phyloP scores from a whole-genome alignment of 1,140 invertebrate genomes.

The Euwallacea fornicatus region DNA sequence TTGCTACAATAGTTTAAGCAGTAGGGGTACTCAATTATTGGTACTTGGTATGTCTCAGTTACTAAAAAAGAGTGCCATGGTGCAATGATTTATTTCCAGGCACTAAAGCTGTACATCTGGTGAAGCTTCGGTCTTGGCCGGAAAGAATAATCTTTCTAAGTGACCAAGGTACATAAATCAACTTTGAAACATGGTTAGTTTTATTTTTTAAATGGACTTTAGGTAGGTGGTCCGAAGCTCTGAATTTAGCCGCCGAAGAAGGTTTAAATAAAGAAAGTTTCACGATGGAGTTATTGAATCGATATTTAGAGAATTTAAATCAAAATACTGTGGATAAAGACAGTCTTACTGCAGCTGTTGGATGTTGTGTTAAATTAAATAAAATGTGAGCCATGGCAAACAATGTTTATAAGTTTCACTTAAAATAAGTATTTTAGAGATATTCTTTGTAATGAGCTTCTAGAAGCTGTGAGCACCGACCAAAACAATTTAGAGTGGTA shows the following conservation, averaged over 20 bases:
- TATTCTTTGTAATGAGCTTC: slow-evolving; percentile 56
- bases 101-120: slow-evolving; percentile 75
- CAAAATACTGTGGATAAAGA: slow-evolving; percentile 49
- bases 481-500: slow-evolving; percentile 52
- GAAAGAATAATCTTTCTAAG: slow-evolving; percentile 74
- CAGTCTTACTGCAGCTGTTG: slow-evolving; percentile 50
- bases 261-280: slow-evolving; percentile 48
- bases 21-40: slow-evolving; percentile 78
- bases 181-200: too few relatives aligned
- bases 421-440: slow-evolving; percentile 43
- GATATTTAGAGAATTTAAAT: slow-evolving; percentile 48
- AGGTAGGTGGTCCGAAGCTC: slow-evolving; percentile 62
- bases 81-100: slow-evolving; percentile 55
- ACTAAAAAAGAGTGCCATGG: too few relatives aligned
- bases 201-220: not conserved
- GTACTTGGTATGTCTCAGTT: slow-evolving; percentile 58
- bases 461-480: slow-evolving; percentile 53
- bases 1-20: slow-evolving; percentile 88
- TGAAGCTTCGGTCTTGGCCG: slow-evolving; percentile 81
- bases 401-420: not conserved
- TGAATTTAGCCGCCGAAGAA: slow-evolving; percentile 57
- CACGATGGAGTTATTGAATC: slow-evolving; percentile 44
- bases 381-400: slow-evolving; percentile 52
- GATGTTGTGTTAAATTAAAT: slow-evolving; percentile 52
- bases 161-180: slow-evolving; percentile 56